phyloP scores from a whole-genome alignment of 2,888 invertebrate species.

The Patella ulyssiponensis region DNA sequence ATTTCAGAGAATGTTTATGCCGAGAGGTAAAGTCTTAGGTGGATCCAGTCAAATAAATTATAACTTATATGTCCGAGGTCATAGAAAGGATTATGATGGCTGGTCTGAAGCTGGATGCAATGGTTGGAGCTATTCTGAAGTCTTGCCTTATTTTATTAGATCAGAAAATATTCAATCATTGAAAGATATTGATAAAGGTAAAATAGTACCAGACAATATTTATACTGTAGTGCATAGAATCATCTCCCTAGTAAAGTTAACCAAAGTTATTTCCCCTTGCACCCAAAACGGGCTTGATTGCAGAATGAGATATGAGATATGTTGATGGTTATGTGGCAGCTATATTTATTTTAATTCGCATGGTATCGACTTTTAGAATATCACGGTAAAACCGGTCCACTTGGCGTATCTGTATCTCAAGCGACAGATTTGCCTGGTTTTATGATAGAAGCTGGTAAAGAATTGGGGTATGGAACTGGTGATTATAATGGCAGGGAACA shows the following conservation, averaged over 20 bases:
- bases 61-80: conserved; percentile 90
- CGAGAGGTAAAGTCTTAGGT: conserved; percentile 90
- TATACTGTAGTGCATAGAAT: too few species aligned
- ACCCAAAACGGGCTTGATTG: too few species aligned
- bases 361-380: too few species aligned
- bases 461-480: conserved; percentile 76
- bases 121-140: conserved; percentile 90
- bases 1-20: conserved; percentile 84
- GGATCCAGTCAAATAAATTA: conserved; percentile 91
- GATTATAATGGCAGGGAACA: conserved; percentile 73
- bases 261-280: too few species aligned
- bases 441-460: conserved; percentile 74
- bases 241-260: too few species aligned
- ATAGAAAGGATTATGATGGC: conserved; percentile 87
- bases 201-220: too few species aligned
- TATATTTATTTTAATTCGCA: too few species aligned
- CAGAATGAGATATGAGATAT: conserved; percentile 64
- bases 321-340: too few species aligned
- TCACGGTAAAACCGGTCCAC: too few species aligned
- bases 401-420: too few species aligned
- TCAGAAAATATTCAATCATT: conserved; percentile 70
- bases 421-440: too few species aligned
- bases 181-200: too few species aligned
- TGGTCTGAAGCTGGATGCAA: conserved; percentile 89
- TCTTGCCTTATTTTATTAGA: conserved; percentile 76